A percentile compares a stretch with the other conserved stretches of the same genome.
These are phyloP conservation scores for Hyalella azteca DNA, from an alignment of 2,888 invertebrate genomes.

Conservation along the genomic window DNA sequence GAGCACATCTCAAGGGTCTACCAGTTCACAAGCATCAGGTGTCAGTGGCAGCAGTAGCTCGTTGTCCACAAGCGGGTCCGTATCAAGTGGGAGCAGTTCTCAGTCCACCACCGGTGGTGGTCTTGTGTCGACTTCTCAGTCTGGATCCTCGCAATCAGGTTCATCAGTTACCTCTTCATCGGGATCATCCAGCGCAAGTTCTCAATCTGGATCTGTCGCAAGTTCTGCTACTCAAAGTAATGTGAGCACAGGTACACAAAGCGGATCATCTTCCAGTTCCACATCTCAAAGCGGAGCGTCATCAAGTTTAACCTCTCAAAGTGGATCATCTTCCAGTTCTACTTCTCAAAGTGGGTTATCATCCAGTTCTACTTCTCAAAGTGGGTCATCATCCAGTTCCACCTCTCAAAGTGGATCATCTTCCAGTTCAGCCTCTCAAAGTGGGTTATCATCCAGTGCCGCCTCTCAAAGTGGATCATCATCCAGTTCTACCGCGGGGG, in stretches of 20 bases:
- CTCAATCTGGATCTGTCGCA: background rate
- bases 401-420: background rate
- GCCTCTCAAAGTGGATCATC: background rate
- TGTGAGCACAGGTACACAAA: no score
- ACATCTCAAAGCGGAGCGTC: background rate
- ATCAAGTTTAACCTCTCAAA: background rate
- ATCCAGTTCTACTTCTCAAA: background rate
- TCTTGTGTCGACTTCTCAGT: no score
- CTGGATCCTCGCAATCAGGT: no score
- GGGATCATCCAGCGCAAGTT: background rate
- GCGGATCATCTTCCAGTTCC: no score
- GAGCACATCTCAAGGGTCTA: background rate
- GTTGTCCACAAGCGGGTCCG: background rate
- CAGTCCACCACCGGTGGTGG: conserved; percentile 5
- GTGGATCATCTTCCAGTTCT: background rate
- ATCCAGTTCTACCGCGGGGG: no score
- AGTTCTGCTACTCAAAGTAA: background rate
- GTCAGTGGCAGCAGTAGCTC: background rate
- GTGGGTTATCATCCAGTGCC: background rate
- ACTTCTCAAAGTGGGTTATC: background rate
- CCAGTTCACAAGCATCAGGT: background rate
- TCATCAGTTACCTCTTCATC: background rate
- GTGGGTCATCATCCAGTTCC: background rate
- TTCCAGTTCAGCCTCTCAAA: background rate
- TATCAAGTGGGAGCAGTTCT: background rate